Evolutionary conservation across 23 tunicate genomes (phyloP), one percentile per base, ranked within the genome.

Genomic region (Phallusia fumigata): DNA sequence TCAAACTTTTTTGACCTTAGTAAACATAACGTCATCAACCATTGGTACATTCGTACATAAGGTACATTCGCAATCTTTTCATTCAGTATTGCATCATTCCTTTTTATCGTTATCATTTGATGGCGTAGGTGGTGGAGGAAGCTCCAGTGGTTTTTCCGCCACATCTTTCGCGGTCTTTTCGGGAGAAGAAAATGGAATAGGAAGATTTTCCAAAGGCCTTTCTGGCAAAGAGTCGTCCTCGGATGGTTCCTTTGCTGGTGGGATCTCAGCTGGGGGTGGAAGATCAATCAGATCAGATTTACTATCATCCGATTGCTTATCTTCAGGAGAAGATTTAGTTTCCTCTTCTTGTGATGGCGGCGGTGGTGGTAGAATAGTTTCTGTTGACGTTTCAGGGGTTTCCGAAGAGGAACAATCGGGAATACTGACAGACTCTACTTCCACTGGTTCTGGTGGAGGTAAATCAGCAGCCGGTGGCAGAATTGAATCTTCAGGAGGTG

Each of bases 331-430:
- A 30, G 74, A 12, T 5, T 2, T 8, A 65, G 6, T 26, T 28
- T 65, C 74, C 32, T 28, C 74, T 65, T 26, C 74, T 30, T 28
- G 74, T 65, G 31, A 65, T 65, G 74, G 74, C 32, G 31, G 47
- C 47, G 47, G 47, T 5, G 10, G 47, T 10, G 47, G 47, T 40
- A 40, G 47, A 40, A 3, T 10, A 40, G 5, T 40, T 40, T 40
- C 47, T 40, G 47, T 40, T 40, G 5, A 5, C 47, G 5, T 40
- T 40, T 40, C 47, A 40, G 47, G 10, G 47, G 5, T 10, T 40
- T 40, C 10, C 10, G 10, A 40, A 40, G 47, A 40, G 47, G 47
- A 40, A 40, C 8, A 40, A 10, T 40, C 47, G 10, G 47, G 47
- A 40, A 10, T 10, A 40, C 10, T 40, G 10, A 40, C 47, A 40